Percentiles rank a stretch among this genome's conserved stretches.
Evolutionary conservation across 2,113 vertebrate genomes (phyloP).

Genomic region (human): DNA sequence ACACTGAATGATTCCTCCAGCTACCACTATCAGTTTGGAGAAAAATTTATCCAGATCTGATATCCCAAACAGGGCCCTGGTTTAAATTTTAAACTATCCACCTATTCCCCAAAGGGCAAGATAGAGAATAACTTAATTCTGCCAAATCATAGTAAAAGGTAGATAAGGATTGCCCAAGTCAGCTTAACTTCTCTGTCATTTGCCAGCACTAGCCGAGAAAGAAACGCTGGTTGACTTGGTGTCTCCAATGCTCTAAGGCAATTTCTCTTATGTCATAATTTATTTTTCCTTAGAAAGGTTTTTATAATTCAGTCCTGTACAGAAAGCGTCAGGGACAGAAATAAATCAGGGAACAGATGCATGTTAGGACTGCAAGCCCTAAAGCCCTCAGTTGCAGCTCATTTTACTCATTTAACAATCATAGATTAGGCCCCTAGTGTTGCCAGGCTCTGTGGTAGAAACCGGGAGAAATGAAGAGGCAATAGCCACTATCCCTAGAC

Average conservation of each 20-base stretch:
- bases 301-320: not conserved
- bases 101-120: not conserved
- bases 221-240: not conserved
- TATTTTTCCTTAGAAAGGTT: constrained; percentile 31
- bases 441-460: not conserved
- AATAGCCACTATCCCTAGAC: not conserved
- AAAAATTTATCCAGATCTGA: constrained; percentile 37
- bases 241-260: not conserved
- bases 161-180: not conserved
- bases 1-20: not conserved
- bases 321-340: not conserved
- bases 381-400: not conserved
- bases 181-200: not conserved
- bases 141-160: constrained; percentile 2
- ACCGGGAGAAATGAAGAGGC: not conserved
- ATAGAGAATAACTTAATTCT: not conserved
- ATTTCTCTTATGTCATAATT: constrained; percentile 20
- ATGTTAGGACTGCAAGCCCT: not conserved
- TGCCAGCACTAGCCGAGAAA: not conserved
- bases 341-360: not conserved
- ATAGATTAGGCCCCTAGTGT: not conserved
- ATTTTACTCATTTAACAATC: not conserved
- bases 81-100: not conserved
- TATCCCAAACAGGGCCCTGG: not conserved
- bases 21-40: not conserved